Conservation (phyloP, 2,888 invertebrate species). For the Stenolophus ochropezus region DNA sequence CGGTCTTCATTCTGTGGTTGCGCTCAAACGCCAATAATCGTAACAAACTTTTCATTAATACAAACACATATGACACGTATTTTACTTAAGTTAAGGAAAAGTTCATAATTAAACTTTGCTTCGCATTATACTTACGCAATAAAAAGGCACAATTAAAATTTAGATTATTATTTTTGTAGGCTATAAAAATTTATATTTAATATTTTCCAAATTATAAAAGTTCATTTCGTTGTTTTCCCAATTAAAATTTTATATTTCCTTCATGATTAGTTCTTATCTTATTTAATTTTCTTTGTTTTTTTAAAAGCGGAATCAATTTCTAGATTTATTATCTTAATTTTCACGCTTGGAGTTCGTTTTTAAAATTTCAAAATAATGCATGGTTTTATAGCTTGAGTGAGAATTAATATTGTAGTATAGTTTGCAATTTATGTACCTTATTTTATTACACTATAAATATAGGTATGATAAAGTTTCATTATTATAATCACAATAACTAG, state of each 20-base stretch:
- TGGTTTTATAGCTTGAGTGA: neutral
- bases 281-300: conserved; percentile 1
- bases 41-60: no score
- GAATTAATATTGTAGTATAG: conserved; percentile 1
- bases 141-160: no score
- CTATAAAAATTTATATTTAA: neutral
- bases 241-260: conserved; percentile 13
- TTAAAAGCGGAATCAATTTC: neutral
- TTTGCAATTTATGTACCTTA: conserved; percentile 2
- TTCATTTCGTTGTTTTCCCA: neutral
- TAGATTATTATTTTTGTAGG: no score
- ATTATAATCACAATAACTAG: conserved; percentile 1
- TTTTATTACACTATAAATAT: conserved; percentile 21
- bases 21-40: no score
- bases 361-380: neutral
- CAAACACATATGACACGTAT: no score
- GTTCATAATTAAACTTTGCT: no score
- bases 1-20: no score
- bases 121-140: no score
- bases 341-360: neutral
- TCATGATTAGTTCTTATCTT: conserved; percentile 4
- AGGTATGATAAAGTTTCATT: neutral
- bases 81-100: no score
- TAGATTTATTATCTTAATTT: neutral
- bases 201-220: neutral